These are phyloP conservation scores for Lepidothrix coronata DNA, from an alignment of 2,113 vertebrate genomes.

Conservation along the genomic window DNA sequence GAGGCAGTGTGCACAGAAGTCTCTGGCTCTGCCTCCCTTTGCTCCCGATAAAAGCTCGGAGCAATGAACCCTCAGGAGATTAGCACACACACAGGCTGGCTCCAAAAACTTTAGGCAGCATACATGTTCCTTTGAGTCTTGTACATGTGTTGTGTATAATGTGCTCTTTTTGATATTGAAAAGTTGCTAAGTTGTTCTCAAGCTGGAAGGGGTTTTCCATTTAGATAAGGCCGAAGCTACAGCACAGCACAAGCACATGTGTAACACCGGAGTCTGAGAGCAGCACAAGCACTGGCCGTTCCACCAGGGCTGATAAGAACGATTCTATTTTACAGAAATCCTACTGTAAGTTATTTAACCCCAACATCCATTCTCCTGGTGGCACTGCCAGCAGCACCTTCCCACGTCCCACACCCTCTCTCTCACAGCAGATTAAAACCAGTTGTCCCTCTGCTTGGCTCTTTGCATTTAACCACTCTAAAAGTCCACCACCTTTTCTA, in stretches of 20 bases:
- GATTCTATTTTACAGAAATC: background rate
- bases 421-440: background rate
- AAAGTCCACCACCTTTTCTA: background rate
- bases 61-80: slow-evolving; percentile 57
- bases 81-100: background rate
- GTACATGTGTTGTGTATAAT: slow-evolving; percentile 49
- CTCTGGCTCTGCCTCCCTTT: slow-evolving; percentile 40
- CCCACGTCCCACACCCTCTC: background rate
- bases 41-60: slow-evolving; percentile 43
- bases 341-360: background rate
- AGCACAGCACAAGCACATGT: background rate
- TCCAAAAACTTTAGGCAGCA: slow-evolving; percentile 59
- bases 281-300: fast-evolving
- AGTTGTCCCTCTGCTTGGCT: background rate
- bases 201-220: slow-evolving; percentile 59
- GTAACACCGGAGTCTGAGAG: background rate
- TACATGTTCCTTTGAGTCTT: slow-evolving; percentile 59
- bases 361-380: background rate
- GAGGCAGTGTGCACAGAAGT: slow-evolving; percentile 21
- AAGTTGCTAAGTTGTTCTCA: slow-evolving; percentile 39
- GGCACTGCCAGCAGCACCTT: background rate
- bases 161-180: slow-evolving; percentile 46
- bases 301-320: background rate
- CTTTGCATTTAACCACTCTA: background rate
- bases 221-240: slow-evolving; percentile 58